Evolutionary conservation across 2,888 invertebrate genomes (phyloP).

Genomic region (Eupithecia insigniata): DNA sequence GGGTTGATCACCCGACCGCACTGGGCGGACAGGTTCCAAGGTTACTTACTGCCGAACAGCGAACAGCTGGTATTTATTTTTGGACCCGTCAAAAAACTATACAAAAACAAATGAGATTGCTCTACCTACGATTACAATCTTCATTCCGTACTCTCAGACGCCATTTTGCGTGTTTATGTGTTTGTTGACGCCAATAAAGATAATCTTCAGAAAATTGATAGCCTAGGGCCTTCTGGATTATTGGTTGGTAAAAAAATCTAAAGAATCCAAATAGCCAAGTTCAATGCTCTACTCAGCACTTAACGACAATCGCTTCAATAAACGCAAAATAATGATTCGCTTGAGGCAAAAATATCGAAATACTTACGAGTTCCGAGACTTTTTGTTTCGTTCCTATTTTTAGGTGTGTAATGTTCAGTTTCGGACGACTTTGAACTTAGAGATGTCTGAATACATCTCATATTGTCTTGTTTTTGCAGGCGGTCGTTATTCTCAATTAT

Average conservation of each 20-base stretch:
- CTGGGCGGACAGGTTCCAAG: conserved; percentile 64
- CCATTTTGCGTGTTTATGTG: conserved; percentile 20
- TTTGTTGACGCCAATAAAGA: conserved; percentile 26
- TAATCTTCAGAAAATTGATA: conserved; percentile 32
- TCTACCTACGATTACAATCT: conserved; percentile 9
- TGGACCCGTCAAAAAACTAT: conserved; percentile 17
- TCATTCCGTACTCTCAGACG: conserved; percentile 8
- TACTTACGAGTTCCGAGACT: conserved; percentile 71
- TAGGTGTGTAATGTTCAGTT: conserved; percentile 57
- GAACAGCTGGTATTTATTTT: conserved; percentile 55
- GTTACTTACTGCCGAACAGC: conserved; percentile 59
- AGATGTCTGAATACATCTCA: conserved; percentile 54
- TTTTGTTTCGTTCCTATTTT: conserved; percentile 71
- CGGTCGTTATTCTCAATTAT: conserved; percentile 61
- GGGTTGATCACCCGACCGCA: conserved; percentile 61
- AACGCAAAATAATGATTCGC: conserved; percentile 73
- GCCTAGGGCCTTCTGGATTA: conserved; percentile 3
- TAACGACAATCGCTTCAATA: conserved; percentile 71
- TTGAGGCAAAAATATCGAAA: conserved; percentile 73
- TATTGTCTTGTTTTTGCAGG: conserved; percentile 54
- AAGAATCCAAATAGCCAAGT: conserved; percentile 61
- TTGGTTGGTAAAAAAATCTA: conserved; percentile 46
- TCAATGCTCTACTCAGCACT: conserved; percentile 73
- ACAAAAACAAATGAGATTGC: conserved; percentile 20
- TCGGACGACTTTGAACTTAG: conserved; percentile 64